These are phyloP conservation scores for Desoria tigrina DNA, from an alignment of 2,888 invertebrate species.

Conservation along the genomic window DNA sequence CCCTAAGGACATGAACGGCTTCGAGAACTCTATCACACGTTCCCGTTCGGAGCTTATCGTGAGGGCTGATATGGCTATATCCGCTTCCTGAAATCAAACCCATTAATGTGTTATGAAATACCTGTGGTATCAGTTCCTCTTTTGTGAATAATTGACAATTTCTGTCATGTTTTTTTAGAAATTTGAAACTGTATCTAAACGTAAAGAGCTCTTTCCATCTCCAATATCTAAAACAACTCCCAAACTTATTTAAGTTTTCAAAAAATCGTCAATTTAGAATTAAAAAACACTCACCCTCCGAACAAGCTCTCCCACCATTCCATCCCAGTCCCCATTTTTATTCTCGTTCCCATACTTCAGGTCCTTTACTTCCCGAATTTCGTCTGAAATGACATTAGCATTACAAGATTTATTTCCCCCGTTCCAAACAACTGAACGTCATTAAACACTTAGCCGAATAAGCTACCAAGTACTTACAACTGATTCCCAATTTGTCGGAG, in stretches of 20 bases:
- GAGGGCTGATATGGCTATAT: slow-evolving; percentile 91
- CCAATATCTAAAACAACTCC: too few species aligned
- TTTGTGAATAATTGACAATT: too few species aligned
- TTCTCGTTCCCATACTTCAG: slow-evolving; percentile 80
- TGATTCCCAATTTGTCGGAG: slow-evolving; percentile 73
- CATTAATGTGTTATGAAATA: too few species aligned
- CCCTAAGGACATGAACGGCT: slow-evolving; percentile 92
- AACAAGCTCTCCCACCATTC: slow-evolving; percentile 82
- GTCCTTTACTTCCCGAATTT: slow-evolving; percentile 80
- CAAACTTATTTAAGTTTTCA: too few species aligned
- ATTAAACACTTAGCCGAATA: too few species aligned
- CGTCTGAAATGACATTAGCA: slow-evolving; percentile 74
- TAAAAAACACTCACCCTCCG: slow-evolving; percentile 68
- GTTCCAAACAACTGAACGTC: too few species aligned
- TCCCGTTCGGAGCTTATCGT: slow-evolving; percentile 94
- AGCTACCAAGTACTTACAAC: slow-evolving; percentile 66
- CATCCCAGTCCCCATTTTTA: slow-evolving; percentile 79
- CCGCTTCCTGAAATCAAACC: slow-evolving; percentile 73
- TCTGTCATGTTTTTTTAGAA: too few species aligned
- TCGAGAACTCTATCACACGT: slow-evolving; percentile 83
- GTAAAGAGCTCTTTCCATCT: too few species aligned
- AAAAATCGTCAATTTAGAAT: too few species aligned
- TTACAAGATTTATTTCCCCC: too few species aligned
- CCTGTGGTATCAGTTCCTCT: too few species aligned
- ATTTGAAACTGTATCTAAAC: too few species aligned